phyloP scores from a whole-genome alignment of 2,113 vertebrate genomes.

The Eptesicus fuscus region DNA sequence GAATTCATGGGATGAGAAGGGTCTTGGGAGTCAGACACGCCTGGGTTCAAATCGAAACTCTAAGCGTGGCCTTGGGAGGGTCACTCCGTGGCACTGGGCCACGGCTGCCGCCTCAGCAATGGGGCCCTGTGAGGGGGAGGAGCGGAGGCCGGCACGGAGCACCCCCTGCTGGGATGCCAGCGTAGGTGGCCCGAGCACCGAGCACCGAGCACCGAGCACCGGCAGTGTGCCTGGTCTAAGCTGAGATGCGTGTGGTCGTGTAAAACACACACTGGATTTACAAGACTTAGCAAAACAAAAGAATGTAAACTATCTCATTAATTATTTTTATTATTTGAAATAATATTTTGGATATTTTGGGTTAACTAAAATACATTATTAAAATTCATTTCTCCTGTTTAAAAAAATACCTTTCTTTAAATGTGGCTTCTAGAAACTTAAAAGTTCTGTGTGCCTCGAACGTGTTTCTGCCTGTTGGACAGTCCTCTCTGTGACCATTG shows the following conservation, averaged over 20 bases:
- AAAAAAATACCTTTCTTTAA: neutral
- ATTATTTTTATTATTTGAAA: slow-evolving; percentile 44
- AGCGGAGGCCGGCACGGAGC: neutral
- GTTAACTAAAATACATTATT: slow-evolving; percentile 54
- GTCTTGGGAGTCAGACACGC: neutral
- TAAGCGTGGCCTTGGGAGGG: neutral
- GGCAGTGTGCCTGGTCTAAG: neutral
- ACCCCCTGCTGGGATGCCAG: accelerated
- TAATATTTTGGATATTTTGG: slow-evolving; percentile 30
- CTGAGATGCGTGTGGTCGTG: neutral
- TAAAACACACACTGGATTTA: neutral
- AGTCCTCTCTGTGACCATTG: neutral
- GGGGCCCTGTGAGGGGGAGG: neutral
- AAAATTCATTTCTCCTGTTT: slow-evolving; percentile 38
- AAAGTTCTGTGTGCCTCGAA: neutral
- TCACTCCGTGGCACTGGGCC: neutral
- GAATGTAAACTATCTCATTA: slow-evolving; percentile 9
- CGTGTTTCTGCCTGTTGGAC: accelerated
- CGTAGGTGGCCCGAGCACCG: accelerated
- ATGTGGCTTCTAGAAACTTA: neutral
- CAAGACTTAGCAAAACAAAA: neutral
- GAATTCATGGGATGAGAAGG: neutral
- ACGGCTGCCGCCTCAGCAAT: neutral
- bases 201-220: neutral
- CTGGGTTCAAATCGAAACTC: neutral